Base-by-base conservation (phyloP, 1,140 invertebrate species). In the Brachionus sp. region DNA sequence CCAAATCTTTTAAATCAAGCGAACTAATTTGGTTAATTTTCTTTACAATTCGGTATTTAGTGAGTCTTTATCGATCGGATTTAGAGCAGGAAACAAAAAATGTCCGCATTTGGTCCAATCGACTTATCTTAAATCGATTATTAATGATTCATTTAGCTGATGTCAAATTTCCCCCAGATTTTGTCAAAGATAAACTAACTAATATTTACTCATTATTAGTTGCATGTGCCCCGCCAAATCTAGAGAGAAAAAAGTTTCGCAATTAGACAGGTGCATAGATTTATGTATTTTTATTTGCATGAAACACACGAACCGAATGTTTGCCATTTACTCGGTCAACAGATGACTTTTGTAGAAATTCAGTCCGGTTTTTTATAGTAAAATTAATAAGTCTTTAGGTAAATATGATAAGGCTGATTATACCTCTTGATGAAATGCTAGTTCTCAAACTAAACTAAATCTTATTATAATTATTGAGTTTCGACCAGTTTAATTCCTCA, bases 91-190 rank as follows among this genome's bases (percentile, higher is more conserved):
- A 70, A 39, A 70, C 13, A 70, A 70, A 37, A 37, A 37, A n/a
- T 25, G 16, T 29, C 39, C 39, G 39, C 7, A 42, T 42, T 42
- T 42, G 39, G 39, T 42, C 39, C 7, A 42, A 42, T 42, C 66
- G 66, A 70, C 66, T 70, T 70, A 70, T 70, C 66, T 70, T 70
- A 70, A 70, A 70, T 70, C 66, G 66, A 70, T 70, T 70, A 70
- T 39, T 70, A 70, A 70, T 70, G 66, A 70, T 44, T 70, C 66
- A 70, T 70, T 70, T 70, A 70, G 33, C 66, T 70, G 66, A 70
- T 70, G 66, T 70, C 66, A 70, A 70, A 70, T 37, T 70, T 70
- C 66, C 66, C 66, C 37, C 35, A 39, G 35, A 39, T 70, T 70
- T 70, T 19, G 4, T 70, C 37, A 2, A 35, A 70, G 66, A 70